phyloP scores from a whole-genome alignment of 2,888 invertebrate genomes.

The Neoitamus cyanurus region DNA sequence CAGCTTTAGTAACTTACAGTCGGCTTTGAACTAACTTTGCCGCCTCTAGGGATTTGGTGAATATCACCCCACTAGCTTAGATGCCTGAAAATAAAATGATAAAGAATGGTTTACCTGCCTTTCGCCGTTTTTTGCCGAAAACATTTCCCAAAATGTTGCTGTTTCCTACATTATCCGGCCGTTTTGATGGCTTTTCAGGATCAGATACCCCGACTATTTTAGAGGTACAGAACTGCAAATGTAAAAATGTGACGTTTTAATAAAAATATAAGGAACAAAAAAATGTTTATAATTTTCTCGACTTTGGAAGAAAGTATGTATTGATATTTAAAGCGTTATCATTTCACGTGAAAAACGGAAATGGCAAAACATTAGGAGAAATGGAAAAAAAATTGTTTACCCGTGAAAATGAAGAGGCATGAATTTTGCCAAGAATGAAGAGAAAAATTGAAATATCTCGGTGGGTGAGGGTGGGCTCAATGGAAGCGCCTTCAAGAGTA shows the following conservation, averaged over 20 bases:
- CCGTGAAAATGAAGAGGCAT: too few species aligned
- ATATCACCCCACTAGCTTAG: background rate
- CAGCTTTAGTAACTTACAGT: background rate
- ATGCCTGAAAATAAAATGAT: background rate
- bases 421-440: too few species aligned
- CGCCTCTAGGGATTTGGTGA: background rate
- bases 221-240: constrained; percentile 59
- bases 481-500: too few species aligned
- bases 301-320: too few species aligned
- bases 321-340: too few species aligned
- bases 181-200: constrained; percentile 57
- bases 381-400: too few species aligned
- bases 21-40: background rate
- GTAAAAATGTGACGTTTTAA: background rate
- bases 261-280: background rate
- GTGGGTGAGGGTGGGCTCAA: too few species aligned
- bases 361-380: too few species aligned
- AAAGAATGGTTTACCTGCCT: constrained; percentile 54
- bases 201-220: constrained; percentile 55
- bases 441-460: too few species aligned
- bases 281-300: background rate
- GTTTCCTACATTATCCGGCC: constrained; percentile 60
- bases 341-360: too few species aligned
- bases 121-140: constrained; percentile 61
- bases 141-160: constrained; percentile 63